Evolutionary conservation across 2,888 invertebrate genomes (phyloP).

Genomic region (Anarsia innoxiella): DNA sequence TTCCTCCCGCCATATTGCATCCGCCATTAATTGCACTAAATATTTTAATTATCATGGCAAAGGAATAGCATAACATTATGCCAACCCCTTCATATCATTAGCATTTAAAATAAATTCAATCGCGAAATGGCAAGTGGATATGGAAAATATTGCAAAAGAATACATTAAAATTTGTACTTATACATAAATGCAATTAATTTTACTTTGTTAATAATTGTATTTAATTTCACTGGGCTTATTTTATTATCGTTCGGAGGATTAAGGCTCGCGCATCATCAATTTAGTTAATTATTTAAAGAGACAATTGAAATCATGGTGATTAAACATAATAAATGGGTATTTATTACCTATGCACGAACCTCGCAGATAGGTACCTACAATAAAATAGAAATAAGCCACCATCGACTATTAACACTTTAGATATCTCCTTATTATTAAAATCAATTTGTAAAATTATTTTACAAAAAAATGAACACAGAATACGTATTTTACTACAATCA

Average conservation of each 20-base stretch:
- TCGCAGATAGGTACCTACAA: no score
- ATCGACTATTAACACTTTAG: no score
- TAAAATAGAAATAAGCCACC: no score
- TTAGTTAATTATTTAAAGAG: neutral
- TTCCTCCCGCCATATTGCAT: conserved; percentile 46
- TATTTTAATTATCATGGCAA: conserved; percentile 41
- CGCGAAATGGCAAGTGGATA: conserved; percentile 29
- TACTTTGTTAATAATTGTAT: conserved; percentile 7
- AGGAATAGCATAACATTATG: conserved; percentile 25
- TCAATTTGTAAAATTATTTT: neutral
- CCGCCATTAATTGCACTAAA: conserved; percentile 62
- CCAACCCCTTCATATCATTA: no score
- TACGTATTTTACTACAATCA: conserved; percentile 19
- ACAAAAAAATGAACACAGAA: conserved; percentile 19
- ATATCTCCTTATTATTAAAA: neutral
- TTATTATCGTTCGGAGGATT: conserved; percentile 1
- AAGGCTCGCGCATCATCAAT: neutral
- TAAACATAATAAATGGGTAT: no score
- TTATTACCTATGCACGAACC: no score
- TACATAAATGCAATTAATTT: conserved; percentile 12
- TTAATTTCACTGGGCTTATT: conserved; percentile 4
- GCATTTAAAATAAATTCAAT: no score
- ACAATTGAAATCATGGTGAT: no score
- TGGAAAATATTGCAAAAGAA: neutral
- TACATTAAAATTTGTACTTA: conserved; percentile 3